These are phyloP conservation scores for Pheosia gnoma DNA, from an alignment of 2,888 invertebrate genomes.

Conservation along the genomic window DNA sequence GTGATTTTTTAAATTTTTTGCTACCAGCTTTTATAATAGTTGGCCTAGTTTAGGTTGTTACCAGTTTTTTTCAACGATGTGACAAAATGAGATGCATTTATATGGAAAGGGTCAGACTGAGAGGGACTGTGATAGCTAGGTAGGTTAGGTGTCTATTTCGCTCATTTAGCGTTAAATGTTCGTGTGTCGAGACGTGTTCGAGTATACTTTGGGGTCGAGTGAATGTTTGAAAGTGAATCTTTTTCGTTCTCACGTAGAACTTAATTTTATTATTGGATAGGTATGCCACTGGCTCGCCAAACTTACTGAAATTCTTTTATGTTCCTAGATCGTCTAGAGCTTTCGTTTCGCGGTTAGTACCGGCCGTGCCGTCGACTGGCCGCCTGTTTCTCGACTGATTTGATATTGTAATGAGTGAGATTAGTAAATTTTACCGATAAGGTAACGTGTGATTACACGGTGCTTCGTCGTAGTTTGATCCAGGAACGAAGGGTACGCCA, in stretches of 20 bases:
- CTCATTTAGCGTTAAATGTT: constrained; percentile 79
- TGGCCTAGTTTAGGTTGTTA: constrained; percentile 80
- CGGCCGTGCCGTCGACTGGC: constrained; percentile 33
- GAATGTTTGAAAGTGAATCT: constrained; percentile 46
- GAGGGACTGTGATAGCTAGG: constrained; percentile 83
- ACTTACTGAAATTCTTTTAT: constrained; percentile 38
- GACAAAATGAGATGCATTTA: constrained; percentile 80
- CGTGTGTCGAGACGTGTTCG: constrained; percentile 58
- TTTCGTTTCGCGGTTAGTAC: constrained; percentile 34
- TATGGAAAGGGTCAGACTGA: constrained; percentile 82
- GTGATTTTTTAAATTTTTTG: constrained; percentile 61
- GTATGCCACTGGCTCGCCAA: not conserved
- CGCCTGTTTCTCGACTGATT: constrained; percentile 72
- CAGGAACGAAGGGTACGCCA: constrained; percentile 68
- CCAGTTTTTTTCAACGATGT: constrained; percentile 76
- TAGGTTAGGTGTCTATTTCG: constrained; percentile 79
- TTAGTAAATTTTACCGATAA: constrained; percentile 73
- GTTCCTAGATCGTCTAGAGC: constrained; percentile 58
- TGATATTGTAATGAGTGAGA: constrained; percentile 75
- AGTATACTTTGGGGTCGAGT: constrained; percentile 57
- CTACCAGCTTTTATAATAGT: constrained; percentile 72
- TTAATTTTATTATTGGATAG: constrained; percentile 26
- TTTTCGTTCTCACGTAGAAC: constrained; percentile 37
- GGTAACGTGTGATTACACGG: constrained; percentile 69
- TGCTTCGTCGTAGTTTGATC: constrained; percentile 71